Base-by-base conservation (phyloP, 2,888 invertebrate genomes). In the Himalopsyche japonica region DNA sequence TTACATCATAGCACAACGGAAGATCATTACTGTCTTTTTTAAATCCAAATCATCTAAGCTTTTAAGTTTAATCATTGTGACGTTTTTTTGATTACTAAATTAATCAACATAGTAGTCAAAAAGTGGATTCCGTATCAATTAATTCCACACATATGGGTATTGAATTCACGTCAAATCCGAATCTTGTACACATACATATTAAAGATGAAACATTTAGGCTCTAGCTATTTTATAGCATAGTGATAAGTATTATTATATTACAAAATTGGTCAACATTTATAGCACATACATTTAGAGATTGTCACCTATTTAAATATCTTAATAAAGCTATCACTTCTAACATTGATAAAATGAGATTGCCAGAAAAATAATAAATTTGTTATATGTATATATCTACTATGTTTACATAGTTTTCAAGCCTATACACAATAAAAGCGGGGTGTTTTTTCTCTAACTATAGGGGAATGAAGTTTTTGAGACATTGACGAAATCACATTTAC, bases 211-310 rank as follows among this genome's bases (percentile, higher is more conserved):
- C 70, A 70, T 70, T 70, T 70, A 70, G 24, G 70, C 70, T 70
- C 70, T 70, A 70, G 70, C 70, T 70, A 70, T 70, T 70, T 70
- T 30, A 77, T 77, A 77, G 77, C 77, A 77, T 24, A 77, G 77
- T 77, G 77, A 37, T 77, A 47, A 80, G 49, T 80, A 57, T 64
- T 57, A 57, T 57, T 80, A 80, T 32, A 80, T 81, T 78, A 83
- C 32, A 83, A 83, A 83, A 83, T 83, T 83, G 83, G 83, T 83
- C 83, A 83, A 83, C 81, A 83, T 81, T 81, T 77, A 81, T 81
- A 83, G 83, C 83, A 64, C 70, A 57, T 77, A 83, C 81, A 81
- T 57, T 79, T 81, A 83, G 20, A 83, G 83, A 83, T 83, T 83
- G 83, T 83, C 83, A 48, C 80, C 83, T 83, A 78, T 82, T 49